Conservation (phyloP, 2,888 invertebrate genomes). For the Drosophila yooni region DNA sequence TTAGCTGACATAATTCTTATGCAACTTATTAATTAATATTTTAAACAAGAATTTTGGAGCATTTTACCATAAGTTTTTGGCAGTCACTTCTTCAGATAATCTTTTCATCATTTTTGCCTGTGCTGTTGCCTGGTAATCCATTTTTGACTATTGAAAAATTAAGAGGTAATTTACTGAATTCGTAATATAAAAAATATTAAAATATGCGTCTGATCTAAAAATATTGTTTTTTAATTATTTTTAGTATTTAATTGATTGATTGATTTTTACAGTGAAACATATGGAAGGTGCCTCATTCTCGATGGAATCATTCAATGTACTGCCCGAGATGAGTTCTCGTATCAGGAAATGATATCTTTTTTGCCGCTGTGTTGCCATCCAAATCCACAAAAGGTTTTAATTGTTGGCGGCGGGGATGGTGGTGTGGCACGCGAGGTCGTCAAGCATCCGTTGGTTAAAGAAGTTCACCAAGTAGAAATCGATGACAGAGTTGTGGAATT, state of each 20-base stretch:
- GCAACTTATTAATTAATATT: neutral
- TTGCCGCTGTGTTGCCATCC: constrained; percentile 96
- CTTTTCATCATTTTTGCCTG: neutral
- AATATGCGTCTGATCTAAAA: neutral
- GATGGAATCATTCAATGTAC: constrained; percentile 99
- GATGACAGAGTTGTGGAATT: constrained; percentile 96
- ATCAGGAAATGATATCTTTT: constrained; percentile 99
- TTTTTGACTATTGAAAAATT: neutral
- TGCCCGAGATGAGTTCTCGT: constrained; percentile 97
- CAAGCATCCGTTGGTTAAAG: constrained; percentile 95
- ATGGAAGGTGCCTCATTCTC: constrained; percentile 94
- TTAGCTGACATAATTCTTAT: neutral
- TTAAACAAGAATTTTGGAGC: neutral
- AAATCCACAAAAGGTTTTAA: constrained; percentile 94
- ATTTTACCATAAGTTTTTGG: neutral
- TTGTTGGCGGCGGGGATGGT: constrained; percentile 99
- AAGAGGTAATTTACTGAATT: neutral
- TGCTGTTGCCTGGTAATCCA: neutral
- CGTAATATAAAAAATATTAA: neutral
- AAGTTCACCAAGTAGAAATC: constrained; percentile 97
- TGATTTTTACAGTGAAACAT: constrained; percentile 76
- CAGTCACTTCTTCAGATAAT: neutral
- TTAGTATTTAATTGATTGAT: neutral
- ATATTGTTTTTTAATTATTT: neutral
- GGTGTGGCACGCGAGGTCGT: constrained; percentile 98